phyloP scores from a whole-genome alignment of 1,140 invertebrate genomes.

The Papilio xuthus region DNA sequence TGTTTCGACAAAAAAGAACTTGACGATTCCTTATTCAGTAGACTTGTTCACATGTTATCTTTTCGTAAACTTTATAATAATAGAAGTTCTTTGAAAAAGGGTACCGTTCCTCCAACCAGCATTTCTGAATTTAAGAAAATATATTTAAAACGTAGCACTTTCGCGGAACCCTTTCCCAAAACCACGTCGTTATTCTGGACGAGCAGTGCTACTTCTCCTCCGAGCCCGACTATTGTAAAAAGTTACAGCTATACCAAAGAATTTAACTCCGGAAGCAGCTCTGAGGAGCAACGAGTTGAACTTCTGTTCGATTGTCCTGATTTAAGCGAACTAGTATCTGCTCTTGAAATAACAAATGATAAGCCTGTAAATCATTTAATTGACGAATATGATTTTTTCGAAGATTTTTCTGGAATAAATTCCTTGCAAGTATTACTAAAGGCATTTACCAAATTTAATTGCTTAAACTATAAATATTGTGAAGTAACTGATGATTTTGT shows the following conservation, averaged over 20 bases:
- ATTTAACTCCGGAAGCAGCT: conserved; percentile 41
- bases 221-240: conserved; percentile 55
- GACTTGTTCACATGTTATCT: conserved; percentile 68
- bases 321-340: conserved; percentile 71
- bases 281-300: conserved; percentile 51
- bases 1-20: conserved; percentile 70
- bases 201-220: conserved; percentile 47
- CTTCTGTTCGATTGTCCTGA: conserved; percentile 71
- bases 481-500: conserved; percentile 71
- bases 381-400: conserved; percentile 74
- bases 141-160: conserved; percentile 69
- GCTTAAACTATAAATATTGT: conserved; percentile 75
- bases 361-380: conserved; percentile 62
- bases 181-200: conserved; percentile 45
- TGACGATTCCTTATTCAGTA: conserved; percentile 64
- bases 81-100: conserved; percentile 67
- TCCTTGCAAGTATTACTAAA: conserved; percentile 64
- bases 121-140: conserved; percentile 69
- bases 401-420: conserved; percentile 65
- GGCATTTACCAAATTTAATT: conserved; percentile 73
- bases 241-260: conserved; percentile 46
- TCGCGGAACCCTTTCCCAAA: conserved; percentile 63
- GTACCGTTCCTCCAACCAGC: conserved; percentile 52
- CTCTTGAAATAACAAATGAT: conserved; percentile 64
- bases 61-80: conserved; percentile 72